Conservation (phyloP, 2,113 vertebrate species). For the Hyaena hyaena region DNA sequence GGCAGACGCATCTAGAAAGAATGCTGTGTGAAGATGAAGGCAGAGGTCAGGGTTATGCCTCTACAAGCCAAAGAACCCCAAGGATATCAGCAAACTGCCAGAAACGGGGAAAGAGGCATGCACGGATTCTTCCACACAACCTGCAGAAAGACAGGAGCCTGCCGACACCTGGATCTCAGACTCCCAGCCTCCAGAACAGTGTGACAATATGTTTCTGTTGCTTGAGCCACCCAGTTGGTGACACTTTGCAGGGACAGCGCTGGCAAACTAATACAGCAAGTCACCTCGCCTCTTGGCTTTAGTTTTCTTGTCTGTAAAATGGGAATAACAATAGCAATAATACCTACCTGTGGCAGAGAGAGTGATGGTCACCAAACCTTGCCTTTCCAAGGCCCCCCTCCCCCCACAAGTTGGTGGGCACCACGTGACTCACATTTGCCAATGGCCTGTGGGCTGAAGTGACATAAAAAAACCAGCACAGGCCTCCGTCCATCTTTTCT, state of each 20-base stretch:
- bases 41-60: not conserved
- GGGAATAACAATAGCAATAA: not conserved
- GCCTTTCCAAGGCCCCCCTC: not conserved
- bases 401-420: not conserved
- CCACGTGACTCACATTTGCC: not conserved
- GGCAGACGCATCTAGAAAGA: not conserved
- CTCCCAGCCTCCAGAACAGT: no score
- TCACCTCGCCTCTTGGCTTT: not conserved
- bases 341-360: not conserved
- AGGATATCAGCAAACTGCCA: not conserved
- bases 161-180: not conserved
- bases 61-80: not conserved
- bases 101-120: fast-evolving
- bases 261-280: not conserved
- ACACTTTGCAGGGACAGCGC: not conserved
- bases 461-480: not conserved
- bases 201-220: not conserved
- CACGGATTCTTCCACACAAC: fast-evolving
- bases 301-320: not conserved
- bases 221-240: not conserved
- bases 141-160: not conserved
- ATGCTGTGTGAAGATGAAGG: not conserved
- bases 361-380: not conserved
- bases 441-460: not conserved
- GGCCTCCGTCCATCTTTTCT: not conserved